These are phyloP conservation scores for Stenodema calcarata DNA, from an alignment of 2,888 invertebrate species.

Conservation along the genomic window DNA sequence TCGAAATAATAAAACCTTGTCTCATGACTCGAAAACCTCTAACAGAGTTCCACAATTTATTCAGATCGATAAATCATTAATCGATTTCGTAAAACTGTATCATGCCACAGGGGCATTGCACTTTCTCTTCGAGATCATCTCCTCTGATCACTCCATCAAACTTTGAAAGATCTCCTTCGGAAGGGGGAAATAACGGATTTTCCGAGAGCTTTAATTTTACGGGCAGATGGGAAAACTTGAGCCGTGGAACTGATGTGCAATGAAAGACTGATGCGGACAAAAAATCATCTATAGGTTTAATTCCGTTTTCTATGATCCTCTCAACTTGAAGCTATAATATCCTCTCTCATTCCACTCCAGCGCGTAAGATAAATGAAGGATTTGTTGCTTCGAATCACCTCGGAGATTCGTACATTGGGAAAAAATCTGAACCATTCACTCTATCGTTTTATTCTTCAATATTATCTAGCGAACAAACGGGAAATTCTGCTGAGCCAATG, in stretches of 20 bases:
- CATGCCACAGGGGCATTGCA: too few species aligned
- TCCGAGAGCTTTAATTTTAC: background rate
- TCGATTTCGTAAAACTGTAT: too few species aligned
- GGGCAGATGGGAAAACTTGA: background rate
- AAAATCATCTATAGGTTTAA: background rate
- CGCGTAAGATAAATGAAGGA: background rate
- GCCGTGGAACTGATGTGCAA: background rate
- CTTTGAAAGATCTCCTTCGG: background rate
- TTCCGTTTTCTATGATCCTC: background rate
- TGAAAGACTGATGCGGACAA: background rate
- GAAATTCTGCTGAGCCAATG: too few species aligned
- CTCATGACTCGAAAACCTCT: too few species aligned
- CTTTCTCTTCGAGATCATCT: background rate
- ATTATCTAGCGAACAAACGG: too few species aligned
- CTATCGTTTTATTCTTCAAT: too few species aligned
- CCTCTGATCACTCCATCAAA: background rate
- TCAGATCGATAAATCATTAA: too few species aligned
- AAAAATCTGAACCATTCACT: background rate
- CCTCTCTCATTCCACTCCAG: background rate
- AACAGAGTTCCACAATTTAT: too few species aligned
- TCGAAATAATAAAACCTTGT: too few species aligned
- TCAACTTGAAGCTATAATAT: background rate
- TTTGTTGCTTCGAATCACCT: background rate
- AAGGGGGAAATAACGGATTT: background rate
- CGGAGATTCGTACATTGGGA: background rate